Percentiles rank a stretch among this genome's conserved stretches.
phyloP scores from a whole-genome alignment of 2,113 vertebrate species.

The Cervus canadensis region DNA sequence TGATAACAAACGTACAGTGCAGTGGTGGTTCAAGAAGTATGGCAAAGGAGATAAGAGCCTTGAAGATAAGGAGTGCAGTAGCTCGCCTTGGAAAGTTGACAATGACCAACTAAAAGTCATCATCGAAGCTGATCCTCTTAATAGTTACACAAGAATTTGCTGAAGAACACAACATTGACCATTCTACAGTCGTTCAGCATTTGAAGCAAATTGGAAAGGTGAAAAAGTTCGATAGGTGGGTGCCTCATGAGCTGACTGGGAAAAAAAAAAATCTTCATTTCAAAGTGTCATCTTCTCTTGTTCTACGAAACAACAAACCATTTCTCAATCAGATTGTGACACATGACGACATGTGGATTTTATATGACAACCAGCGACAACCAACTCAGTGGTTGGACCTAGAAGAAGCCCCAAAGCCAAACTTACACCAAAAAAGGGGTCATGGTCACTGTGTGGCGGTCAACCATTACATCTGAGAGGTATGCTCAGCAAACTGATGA shows the following conservation, averaged over 20 bases:
- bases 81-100: neutral
- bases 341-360: neutral
- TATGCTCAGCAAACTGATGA: neutral
- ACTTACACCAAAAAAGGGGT: neutral
- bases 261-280: neutral
- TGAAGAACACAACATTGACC: neutral
- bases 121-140: neutral
- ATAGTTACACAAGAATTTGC: neutral
- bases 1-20: accelerated
- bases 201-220: neutral
- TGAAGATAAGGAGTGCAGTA: neutral
- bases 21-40: neutral
- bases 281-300: neutral
- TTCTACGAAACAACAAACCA: neutral
- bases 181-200: neutral
- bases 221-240: neutral
- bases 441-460: neutral
- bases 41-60: neutral
- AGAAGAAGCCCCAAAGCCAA: neutral
- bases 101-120: neutral
- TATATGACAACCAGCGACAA: neutral
- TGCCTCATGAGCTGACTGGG: neutral
- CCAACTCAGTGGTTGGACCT: neutral
- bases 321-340: neutral
- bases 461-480: neutral